phyloP scores from a whole-genome alignment of 2,888 invertebrate genomes.

The Dasysyrphus albostriatus region DNA sequence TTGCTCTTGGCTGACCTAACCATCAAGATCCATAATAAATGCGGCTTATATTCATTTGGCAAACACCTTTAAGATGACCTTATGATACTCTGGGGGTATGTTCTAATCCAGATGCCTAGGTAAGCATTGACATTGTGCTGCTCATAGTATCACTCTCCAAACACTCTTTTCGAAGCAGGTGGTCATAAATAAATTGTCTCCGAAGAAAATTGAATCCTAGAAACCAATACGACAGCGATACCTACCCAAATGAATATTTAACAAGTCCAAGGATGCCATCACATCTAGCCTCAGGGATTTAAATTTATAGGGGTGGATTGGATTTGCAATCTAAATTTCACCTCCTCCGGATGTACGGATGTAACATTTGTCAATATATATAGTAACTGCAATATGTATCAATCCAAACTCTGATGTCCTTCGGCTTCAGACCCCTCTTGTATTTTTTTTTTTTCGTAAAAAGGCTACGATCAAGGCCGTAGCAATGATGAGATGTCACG shows the following conservation, averaged over 20 bases:
- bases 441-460: slow-evolving; percentile 1
- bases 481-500: too few species aligned
- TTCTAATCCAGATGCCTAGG: slow-evolving; percentile 3
- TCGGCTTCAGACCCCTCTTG: slow-evolving; percentile 14
- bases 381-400: neutral
- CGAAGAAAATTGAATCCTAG: slow-evolving; percentile 70
- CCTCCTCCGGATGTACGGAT: slow-evolving; percentile 22
- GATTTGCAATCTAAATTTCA: slow-evolving; percentile 68
- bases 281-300: slow-evolving; percentile 64
- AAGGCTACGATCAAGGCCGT: slow-evolving; percentile 22
- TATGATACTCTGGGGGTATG: slow-evolving; percentile 48
- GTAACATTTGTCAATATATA: neutral
- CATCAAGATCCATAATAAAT: slow-evolving; percentile 67
- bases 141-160: slow-evolving; percentile 16
- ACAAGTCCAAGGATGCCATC: slow-evolving; percentile 66
- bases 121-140: slow-evolving; percentile 6
- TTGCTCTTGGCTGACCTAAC: slow-evolving; percentile 37
- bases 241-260: slow-evolving; percentile 71
- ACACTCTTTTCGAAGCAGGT: slow-evolving; percentile 58
- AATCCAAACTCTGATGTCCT: slow-evolving; percentile 1
- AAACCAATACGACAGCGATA: slow-evolving; percentile 30
- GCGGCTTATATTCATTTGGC: slow-evolving; percentile 37
- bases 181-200: slow-evolving; percentile 65
- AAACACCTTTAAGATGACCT: slow-evolving; percentile 58
- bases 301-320: slow-evolving; percentile 70